Base-by-base conservation (phyloP, 1,140 invertebrate genomes). In the Ruditapes philippinarum region DNA sequence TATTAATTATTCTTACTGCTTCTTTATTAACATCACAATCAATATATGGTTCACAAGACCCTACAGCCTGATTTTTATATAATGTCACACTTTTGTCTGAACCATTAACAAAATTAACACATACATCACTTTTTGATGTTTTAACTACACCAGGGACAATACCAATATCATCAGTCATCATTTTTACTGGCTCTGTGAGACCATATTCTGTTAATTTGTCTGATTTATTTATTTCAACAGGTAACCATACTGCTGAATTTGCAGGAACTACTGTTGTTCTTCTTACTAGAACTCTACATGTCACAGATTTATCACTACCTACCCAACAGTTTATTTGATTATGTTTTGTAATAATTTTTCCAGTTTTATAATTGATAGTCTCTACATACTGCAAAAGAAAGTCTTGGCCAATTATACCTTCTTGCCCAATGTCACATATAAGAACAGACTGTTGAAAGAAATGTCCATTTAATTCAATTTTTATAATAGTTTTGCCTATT, bases 381-480 rank as follows among this genome's bases (percentile, higher is more conserved):
- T 62, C 36, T n/a, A 42, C 80, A 68, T 62, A 28, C 22, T 82
- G 17, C 25, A 62, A 42, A 33, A 82, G 11, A 65, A 82, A 65
- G 28, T 82, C 2, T 45, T 82, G 80, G 4, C 80, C 80, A 25
- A 82, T 38, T 9, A 62, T 62, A 19, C 80, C 31, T 25, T 82
- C 60, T 36, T 22, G 1, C 12, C 9, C 25, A n/a, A 82, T 82
- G 57, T 82, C 40, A 68, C 80, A 82, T 11, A 82, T 42, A n/a
- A 82, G 19, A 12, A 82, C 25, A 19, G 22, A 14, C 14, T 42
- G 38, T 36, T 60, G 17, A 36, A 60, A 57, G 1, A 25, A 14
- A 33, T 17, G 19, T 0, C 28, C 17, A 57, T 42, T n/a, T 54
- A 81, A 17, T 36, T 38, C 17, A 74, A 74, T 42, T 1, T 11